Evolutionary conservation across 2,797 vertebrate genomes (phyloP).

Genomic region (Cygnus olor): DNA sequence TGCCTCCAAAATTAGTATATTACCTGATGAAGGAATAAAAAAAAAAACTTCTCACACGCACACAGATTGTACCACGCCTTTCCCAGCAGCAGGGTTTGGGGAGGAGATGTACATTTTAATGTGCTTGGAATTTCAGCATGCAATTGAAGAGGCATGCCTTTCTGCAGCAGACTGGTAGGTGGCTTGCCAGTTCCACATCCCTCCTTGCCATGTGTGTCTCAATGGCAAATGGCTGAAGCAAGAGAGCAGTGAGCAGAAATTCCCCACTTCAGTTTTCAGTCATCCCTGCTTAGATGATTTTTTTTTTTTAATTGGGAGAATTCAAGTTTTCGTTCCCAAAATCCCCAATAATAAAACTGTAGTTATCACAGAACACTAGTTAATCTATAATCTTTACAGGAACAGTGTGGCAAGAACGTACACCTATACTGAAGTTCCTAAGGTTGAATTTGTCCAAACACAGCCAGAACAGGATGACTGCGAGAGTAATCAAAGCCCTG

Average conservation of each 20-base stretch:
- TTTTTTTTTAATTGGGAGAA: background rate
- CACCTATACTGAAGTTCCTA: background rate
- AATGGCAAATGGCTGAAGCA: background rate
- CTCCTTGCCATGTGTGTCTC: background rate
- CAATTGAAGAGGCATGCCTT: background rate
- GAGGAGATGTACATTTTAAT: background rate
- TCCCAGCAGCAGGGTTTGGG: background rate
- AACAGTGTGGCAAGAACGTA: background rate
- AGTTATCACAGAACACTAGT: conserved; percentile 31
- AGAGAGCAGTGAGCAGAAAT: background rate
- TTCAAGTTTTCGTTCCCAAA: background rate
- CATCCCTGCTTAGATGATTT: background rate
- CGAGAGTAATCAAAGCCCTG: background rate
- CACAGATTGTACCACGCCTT: conserved; percentile 33
- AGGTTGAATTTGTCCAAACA: background rate
- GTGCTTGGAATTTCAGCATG: background rate
- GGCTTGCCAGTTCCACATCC: background rate
- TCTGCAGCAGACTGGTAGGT: background rate
- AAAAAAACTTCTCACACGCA: background rate
- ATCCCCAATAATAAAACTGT: background rate
- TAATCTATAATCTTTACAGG: conserved; percentile 49
- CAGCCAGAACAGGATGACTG: background rate
- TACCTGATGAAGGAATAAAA: background rate
- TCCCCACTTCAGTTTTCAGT: background rate
- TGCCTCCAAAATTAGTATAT: conserved; percentile 29